Conservation (phyloP, 2,113 vertebrate genomes). For the Oreotrochilus melanogaster region DNA sequence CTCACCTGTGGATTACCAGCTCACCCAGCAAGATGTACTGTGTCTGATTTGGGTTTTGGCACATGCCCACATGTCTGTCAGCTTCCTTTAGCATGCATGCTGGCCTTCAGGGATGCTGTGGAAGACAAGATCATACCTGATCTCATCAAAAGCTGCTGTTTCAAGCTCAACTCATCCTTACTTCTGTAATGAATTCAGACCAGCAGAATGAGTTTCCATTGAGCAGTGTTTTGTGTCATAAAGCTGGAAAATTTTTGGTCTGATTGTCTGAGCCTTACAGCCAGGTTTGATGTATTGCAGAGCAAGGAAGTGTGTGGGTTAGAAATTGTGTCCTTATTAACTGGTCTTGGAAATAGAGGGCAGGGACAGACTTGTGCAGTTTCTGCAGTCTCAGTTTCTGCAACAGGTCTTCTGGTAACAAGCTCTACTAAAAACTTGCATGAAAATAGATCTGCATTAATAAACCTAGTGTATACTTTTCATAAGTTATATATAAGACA, state of each 20-base stretch:
- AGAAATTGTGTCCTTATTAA: neutral
- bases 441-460: neutral
- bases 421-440: neutral
- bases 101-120: neutral
- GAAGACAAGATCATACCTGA: neutral
- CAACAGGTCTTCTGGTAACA: neutral
- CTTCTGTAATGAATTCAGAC: neutral
- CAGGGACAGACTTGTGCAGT: neutral
- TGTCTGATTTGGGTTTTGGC: neutral
- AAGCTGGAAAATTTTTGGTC: neutral
- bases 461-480: neutral
- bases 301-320: neutral
- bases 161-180: neutral
- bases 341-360: neutral
- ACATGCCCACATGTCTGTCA: neutral
- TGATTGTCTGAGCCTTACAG: neutral
- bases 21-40: neutral
- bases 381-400: neutral
- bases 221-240: neutral
- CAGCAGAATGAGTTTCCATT: neutral
- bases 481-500: neutral
- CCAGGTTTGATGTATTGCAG: neutral
- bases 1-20: neutral
- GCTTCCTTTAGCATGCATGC: neutral
- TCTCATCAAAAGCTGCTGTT: neutral